Conservation (phyloP, 2,888 invertebrate species). For the Pyrrhosoma nymphula region DNA sequence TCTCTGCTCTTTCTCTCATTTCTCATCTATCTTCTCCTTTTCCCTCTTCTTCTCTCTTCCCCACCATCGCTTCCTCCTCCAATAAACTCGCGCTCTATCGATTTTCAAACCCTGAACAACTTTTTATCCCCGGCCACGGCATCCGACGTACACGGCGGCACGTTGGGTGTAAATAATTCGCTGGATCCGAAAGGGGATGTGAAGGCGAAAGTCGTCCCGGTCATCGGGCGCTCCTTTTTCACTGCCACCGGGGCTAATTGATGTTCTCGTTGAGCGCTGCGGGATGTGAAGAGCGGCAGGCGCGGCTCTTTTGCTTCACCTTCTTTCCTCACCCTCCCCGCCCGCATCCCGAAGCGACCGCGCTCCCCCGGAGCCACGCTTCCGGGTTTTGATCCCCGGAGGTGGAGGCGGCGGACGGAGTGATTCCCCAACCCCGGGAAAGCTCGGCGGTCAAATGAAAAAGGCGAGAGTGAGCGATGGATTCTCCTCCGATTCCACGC, state of each 20-base stretch:
- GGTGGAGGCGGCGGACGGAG: neutral
- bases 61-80: neutral
- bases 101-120: neutral
- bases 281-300: neutral
- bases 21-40: neutral
- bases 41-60: neutral
- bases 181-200: neutral
- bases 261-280: neutral
- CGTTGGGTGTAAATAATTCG: neutral
- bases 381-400: neutral
- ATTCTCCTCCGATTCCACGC: neutral
- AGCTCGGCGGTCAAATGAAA: neutral
- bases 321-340: neutral
- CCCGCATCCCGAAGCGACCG: neutral
- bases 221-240: neutral
- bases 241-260: neutral
- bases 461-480: neutral
- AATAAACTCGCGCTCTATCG: constrained; percentile 10
- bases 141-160: neutral
- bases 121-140: neutral
- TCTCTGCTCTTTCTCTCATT: too few species aligned
- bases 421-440: neutral
- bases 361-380: neutral
- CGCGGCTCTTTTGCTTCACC: too few species aligned
- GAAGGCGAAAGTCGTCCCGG: neutral